Base-by-base conservation (phyloP, 2,113 vertebrate species). In the Donacobius atricapilla region DNA sequence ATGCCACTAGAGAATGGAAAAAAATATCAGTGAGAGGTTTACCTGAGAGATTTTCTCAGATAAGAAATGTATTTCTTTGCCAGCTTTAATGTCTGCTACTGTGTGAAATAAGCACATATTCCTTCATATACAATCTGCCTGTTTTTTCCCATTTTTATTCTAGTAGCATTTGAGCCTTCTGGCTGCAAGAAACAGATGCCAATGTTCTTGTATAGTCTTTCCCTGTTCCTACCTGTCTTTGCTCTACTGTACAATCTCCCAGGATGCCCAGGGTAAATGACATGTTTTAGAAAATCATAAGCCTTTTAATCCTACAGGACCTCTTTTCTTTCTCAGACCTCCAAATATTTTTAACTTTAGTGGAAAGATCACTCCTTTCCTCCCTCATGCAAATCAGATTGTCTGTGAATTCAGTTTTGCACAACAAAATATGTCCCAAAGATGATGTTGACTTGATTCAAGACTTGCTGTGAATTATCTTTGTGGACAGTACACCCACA, bases 1-100 rank as follows among this genome's bases (percentile, higher is more conserved):
- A 23, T 37, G 5, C 4, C 39, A n/a, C n/a, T 54, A 35, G 4
- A 35, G 15, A 72, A 57, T 25, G 10, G 24, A n/a, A n/a, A n/a
- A n/a, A n/a, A n/a, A n/a, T n/a, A 17, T 1, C 1, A 58, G 7
- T 30, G 15, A 48, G 71, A 63, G 0, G 0, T 88, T 78, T 9
- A 50, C 15, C 15, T 33, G 17, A 70, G 25, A 65, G 23, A 51
- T 4, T 6, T 78, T 23, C 13, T 82, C 25, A 54, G 10, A 48
- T 8, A 16, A 11, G 30, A 82, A 81, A 70, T 42, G 0, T 23
- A 20, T 57, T 87, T 57, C 13, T 76, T 64, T 48, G n/a, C 15
- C 4, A 54, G 4, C 11, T 71, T 79, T 80, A 45, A n/a, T 66
- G 86, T 71, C 61, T 80, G 30, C 12, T 75, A 7, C 3, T 53